Conservation (phyloP, 1,140 invertebrate genomes). For the Meteorus sp. region DNA sequence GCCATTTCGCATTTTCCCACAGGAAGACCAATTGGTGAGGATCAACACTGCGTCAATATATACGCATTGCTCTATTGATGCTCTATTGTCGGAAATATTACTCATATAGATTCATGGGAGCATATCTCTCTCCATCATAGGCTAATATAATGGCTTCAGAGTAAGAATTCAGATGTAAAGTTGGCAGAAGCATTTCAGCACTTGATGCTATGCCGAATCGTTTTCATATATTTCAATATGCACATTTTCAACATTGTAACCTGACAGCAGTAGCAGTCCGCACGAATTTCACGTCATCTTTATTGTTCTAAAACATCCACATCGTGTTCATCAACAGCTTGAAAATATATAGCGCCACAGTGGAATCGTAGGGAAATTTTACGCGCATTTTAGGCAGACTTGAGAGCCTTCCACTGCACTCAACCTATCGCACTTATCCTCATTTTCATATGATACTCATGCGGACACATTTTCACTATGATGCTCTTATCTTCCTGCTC, state of each 20-base stretch:
- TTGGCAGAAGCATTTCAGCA: too few species aligned
- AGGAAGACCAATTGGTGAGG: not conserved
- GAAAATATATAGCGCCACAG: too few species aligned
- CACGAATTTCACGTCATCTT: constrained; percentile 25
- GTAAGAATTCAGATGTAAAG: too few species aligned
- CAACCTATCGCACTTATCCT: constrained; percentile 3
- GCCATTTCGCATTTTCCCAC: not conserved
- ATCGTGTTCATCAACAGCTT: not conserved
- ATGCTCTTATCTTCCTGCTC: not conserved
- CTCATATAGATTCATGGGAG: too few species aligned
- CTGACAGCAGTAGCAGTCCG: constrained; percentile 11
- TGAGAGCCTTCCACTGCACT: not conserved
- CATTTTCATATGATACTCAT: constrained; percentile 10
- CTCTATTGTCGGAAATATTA: too few species aligned
- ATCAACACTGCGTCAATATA: not conserved
- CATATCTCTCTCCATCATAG: too few species aligned
- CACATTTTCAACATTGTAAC: constrained; percentile 16
- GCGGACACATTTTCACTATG: too few species aligned
- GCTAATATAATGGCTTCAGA: too few species aligned
- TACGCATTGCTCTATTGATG: too few species aligned
- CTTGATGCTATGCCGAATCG: too few species aligned
- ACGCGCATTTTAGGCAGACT: constrained; percentile 13
- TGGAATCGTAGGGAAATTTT: constrained; percentile 7
- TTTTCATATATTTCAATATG: not conserved
- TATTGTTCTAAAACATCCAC: constrained; percentile 21